phyloP scores from a whole-genome alignment of 2,888 invertebrate genomes.

The Pyralis farinalis region DNA sequence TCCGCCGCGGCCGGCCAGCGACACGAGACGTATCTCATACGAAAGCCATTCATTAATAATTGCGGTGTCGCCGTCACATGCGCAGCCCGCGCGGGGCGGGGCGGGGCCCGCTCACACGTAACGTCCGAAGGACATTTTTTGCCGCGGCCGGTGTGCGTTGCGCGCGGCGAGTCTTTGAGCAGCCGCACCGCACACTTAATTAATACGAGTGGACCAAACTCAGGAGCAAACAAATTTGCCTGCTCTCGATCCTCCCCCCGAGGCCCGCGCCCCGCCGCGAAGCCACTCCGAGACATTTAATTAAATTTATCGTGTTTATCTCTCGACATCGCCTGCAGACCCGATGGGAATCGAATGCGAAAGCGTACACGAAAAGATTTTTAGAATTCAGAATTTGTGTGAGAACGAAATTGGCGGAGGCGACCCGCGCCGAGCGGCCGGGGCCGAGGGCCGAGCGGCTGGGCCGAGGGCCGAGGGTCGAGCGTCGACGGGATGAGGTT shows the following conservation, averaged over 20 bases:
- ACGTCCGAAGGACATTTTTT: background rate
- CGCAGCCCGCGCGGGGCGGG: too few species aligned
- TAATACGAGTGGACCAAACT: constrained; percentile 49
- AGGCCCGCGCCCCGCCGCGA: constrained; percentile 21
- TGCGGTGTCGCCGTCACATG: too few species aligned
- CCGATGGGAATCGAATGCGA: constrained; percentile 64
- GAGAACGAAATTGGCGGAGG: constrained; percentile 35
- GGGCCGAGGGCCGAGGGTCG: constrained; percentile 22
- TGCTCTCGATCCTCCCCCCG: constrained; percentile 20
- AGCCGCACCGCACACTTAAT: constrained; percentile 52
- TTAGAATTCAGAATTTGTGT: constrained; percentile 56
- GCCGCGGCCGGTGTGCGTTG: constrained; percentile 13
- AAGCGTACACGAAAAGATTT: constrained; percentile 47
- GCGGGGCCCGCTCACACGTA: background rate
- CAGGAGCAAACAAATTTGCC: constrained; percentile 65
- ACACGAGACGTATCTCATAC: background rate
- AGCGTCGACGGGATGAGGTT: constrained; percentile 21
- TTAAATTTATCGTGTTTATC: constrained; percentile 77
- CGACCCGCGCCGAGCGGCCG: constrained; percentile 21
- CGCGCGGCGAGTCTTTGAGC: constrained; percentile 36
- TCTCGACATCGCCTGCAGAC: constrained; percentile 50
- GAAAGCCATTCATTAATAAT: background rate
- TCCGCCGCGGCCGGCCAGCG: background rate
- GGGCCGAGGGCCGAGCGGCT: constrained; percentile 21
- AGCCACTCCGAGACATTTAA: constrained; percentile 57